These are phyloP conservation scores for Hyperoplus lanceolatus DNA, from an alignment of 2,797 vertebrate genomes.

Conservation along the genomic window DNA sequence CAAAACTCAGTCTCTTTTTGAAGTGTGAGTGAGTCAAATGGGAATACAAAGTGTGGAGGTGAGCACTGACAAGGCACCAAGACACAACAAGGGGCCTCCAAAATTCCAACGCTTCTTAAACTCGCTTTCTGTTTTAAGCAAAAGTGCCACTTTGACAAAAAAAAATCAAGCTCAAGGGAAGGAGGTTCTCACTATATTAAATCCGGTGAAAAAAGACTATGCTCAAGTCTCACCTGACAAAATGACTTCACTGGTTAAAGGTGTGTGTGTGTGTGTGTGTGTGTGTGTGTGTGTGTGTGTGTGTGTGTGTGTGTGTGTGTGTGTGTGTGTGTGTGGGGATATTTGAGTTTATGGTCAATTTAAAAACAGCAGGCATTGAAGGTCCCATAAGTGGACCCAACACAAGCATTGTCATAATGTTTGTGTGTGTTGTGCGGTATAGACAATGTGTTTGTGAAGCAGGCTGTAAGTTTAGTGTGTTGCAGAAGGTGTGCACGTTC, in stretches of 20 bases:
- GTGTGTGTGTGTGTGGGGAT: slow-evolving; percentile 7
- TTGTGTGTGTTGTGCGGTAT: slow-evolving; percentile 27
- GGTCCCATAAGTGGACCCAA: slow-evolving; percentile 2
- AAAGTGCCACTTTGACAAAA: slow-evolving; percentile 94
- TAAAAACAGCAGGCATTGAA: slow-evolving; percentile 20
- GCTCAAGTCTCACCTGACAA: slow-evolving; percentile 92
- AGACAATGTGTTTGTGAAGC: neutral
- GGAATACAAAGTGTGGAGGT: slow-evolving; percentile 49
- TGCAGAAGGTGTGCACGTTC: neutral
- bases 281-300: slow-evolving; percentile 14
- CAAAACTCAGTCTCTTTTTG: slow-evolving; percentile 19
- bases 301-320: slow-evolving; percentile 18
- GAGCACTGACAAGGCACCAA: slow-evolving; percentile 54
- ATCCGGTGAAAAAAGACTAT: slow-evolving; percentile 88
- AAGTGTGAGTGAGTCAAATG: slow-evolving; percentile 48
- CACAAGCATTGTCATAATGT: slow-evolving; percentile 20
- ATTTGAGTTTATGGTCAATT: slow-evolving; percentile 47
- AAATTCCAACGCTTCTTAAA: slow-evolving; percentile 66
- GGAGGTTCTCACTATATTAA: slow-evolving; percentile 91
- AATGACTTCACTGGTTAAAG: slow-evolving; percentile 90
- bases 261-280: slow-evolving; percentile 12
- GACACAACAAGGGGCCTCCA: slow-evolving; percentile 48
- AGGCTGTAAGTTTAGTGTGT: neutral
- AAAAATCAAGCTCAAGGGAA: slow-evolving; percentile 91
- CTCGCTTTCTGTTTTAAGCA: slow-evolving; percentile 76